Conservation (phyloP, 2,888 invertebrate genomes). For the Nebria brevicollis region DNA sequence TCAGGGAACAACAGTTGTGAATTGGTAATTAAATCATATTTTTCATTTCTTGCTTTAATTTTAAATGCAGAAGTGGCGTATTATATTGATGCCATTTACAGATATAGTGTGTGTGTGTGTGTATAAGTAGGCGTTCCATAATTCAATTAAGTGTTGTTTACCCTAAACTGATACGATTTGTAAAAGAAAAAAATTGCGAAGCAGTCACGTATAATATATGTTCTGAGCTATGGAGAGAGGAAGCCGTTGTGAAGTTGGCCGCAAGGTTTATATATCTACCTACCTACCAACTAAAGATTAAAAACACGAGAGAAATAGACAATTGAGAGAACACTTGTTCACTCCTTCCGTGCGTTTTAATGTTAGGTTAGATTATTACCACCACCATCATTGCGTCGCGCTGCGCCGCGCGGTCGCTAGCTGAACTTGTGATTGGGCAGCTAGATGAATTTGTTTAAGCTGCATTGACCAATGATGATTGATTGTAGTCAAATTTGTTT, state of each 20-base stretch:
- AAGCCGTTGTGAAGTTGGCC: slow-evolving; percentile 30
- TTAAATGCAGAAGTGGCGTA: not conserved
- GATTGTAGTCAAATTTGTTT: not conserved
- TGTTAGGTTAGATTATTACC: not conserved
- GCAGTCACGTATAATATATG: not conserved
- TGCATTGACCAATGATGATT: not conserved
- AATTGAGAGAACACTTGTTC: not conserved
- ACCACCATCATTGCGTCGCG: not conserved
- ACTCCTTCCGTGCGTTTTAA: not conserved
- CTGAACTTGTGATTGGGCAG: not conserved
- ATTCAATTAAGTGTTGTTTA: slow-evolving; percentile 1
- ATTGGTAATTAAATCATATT: too few species aligned
- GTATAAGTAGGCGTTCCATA: not conserved
- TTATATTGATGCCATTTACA: not conserved
- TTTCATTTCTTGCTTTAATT: not conserved
- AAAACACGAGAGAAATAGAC: not conserved
- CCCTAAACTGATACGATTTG: not conserved
- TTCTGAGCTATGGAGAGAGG: slow-evolving; percentile 12
- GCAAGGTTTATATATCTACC: not conserved
- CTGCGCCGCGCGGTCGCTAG: not conserved
- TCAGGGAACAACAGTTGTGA: too few species aligned
- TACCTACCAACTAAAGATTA: not conserved
- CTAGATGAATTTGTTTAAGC: not conserved
- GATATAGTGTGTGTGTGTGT: not conserved
- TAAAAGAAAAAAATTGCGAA: not conserved